Evolutionary conservation across 2,113 vertebrate genomes (phyloP).

Genomic region (Muscicapa adusta): DNA sequence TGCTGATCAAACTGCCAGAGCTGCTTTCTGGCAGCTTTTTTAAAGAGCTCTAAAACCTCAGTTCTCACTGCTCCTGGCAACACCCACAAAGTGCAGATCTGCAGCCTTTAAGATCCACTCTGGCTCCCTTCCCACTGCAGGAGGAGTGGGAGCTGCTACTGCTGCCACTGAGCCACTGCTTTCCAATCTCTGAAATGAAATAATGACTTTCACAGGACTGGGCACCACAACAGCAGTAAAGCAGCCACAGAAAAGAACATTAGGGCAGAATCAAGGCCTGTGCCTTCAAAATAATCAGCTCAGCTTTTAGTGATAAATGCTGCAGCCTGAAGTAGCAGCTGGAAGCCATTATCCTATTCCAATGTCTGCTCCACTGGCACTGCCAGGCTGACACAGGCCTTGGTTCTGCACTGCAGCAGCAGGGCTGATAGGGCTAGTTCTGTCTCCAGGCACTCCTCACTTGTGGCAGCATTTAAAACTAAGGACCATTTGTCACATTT

Average conservation of each 20-base stretch:
- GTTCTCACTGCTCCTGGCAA: background rate
- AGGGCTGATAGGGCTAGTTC: background rate
- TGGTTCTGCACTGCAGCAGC: background rate
- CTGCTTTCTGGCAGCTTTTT: background rate
- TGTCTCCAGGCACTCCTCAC: background rate
- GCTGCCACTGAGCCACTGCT: background rate
- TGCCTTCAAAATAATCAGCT: slow-evolving; percentile 36
- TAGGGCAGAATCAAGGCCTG: background rate
- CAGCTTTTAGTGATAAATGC: background rate
- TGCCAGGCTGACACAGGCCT: background rate
- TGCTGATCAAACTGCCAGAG: background rate
- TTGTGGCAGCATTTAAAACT: background rate
- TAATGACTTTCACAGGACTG: background rate
- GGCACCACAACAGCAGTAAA: background rate
- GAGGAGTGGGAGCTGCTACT: background rate
- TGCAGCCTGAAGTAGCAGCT: slow-evolving; percentile 19
- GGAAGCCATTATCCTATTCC: slow-evolving; percentile 18
- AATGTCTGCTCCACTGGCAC: background rate
- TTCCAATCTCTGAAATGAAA: background rate
- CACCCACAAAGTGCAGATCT: background rate
- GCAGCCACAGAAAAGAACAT: background rate
- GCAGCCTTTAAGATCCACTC: background rate
- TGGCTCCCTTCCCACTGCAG: background rate
- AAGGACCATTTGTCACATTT: background rate
- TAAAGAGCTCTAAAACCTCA: background rate